Percentiles rank a stretch among this genome's conserved stretches.
phyloP scores from a whole-genome alignment of 2,888 invertebrate species.

The Tipula unca region DNA sequence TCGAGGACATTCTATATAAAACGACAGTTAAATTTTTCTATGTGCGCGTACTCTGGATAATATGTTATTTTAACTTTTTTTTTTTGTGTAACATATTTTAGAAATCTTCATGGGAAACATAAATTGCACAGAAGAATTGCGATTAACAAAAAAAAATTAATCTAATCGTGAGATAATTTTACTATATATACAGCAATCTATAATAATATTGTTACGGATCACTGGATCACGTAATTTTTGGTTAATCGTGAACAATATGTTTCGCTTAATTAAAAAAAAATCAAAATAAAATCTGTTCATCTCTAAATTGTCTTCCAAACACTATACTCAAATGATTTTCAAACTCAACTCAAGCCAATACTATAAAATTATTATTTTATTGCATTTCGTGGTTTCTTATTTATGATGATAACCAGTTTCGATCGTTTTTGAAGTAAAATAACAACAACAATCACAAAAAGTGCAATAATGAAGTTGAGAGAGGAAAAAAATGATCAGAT shows the following conservation, averaged over 20 bases:
- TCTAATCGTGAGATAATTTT: conserved; percentile 8
- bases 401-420: background rate
- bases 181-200: background rate
- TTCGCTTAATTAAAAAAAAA: background rate
- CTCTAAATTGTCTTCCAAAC: background rate
- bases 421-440: background rate
- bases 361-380: background rate
- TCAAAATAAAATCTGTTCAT: background rate
- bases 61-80: background rate
- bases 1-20: background rate
- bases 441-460: too few relatives aligned
- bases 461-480: background rate
- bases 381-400: background rate
- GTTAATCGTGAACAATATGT: conserved; percentile 8
- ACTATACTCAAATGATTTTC: background rate
- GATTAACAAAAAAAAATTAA: background rate
- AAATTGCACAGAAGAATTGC: background rate
- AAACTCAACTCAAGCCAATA: background rate
- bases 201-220: background rate
- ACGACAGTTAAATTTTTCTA: background rate
- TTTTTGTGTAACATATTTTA: background rate
- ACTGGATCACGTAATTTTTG: background rate
- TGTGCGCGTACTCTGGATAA: background rate
- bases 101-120: background rate
- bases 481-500: background rate